phyloP scores from a whole-genome alignment of 35 echinoderm and acorn worm species.

The Acanthaster planci region DNA sequence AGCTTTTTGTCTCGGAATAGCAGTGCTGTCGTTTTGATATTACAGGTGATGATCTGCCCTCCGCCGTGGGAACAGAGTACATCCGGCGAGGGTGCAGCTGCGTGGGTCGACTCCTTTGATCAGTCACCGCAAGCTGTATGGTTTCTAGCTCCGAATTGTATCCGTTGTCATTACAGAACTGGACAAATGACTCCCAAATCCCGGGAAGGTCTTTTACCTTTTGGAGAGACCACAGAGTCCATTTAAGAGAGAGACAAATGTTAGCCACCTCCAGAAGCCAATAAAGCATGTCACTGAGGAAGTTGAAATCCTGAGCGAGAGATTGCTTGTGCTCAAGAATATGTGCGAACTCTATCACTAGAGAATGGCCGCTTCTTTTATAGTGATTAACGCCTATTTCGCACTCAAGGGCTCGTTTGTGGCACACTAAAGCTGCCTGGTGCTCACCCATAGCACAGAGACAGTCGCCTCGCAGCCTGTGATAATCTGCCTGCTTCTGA shows the following conservation, averaged over 20 bases:
- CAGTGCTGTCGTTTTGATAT: no score
- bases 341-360: background rate
- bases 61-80: no score
- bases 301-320: no score
- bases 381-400: background rate
- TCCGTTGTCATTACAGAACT: slow-evolving; percentile 10
- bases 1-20: no score
- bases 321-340: background rate
- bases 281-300: background rate
- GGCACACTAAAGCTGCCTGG: background rate
- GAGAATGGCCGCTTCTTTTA: background rate
- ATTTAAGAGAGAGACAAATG: background rate
- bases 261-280: background rate
- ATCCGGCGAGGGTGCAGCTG: no score
- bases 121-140: background rate
- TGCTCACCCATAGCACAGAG: slow-evolving; percentile 5
- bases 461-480: background rate
- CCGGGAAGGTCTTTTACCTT: background rate
- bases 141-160: background rate
- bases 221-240: background rate
- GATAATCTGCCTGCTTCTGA: background rate
- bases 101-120: no score
- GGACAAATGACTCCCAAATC: background rate
- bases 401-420: background rate
- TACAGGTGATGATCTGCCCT: no score